These are phyloP conservation scores for Chelonoidis abingdonii DNA, from an alignment of 2,113 vertebrate species.

Conservation along the genomic window DNA sequence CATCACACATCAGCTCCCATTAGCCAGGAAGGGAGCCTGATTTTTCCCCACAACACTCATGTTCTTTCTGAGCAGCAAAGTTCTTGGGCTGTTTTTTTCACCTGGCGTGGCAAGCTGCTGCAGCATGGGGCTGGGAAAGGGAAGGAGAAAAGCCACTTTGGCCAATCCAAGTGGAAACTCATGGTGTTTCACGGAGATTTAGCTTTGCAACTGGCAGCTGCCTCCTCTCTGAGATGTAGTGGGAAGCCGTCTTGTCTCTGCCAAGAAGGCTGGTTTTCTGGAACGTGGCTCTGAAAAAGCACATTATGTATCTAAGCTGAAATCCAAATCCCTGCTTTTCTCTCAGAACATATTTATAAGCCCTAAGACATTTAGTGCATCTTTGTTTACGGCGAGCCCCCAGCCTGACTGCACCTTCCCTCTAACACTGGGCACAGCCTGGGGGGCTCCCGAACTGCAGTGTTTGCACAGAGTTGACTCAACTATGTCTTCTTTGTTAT, in stretches of 20 bases:
- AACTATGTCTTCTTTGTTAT: background rate
- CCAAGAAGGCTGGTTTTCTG: slow-evolving; percentile 59
- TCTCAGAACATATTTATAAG: slow-evolving; percentile 21
- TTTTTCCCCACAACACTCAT: background rate
- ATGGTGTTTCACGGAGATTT: slow-evolving; percentile 68
- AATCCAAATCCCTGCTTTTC: slow-evolving; percentile 49
- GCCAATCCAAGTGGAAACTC: slow-evolving; percentile 37
- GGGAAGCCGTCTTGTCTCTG: slow-evolving; percentile 52
- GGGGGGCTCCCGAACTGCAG: background rate
- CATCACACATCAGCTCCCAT: slow-evolving; percentile 11
- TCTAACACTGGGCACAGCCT: accelerated
- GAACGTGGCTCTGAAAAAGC: slow-evolving; percentile 22
- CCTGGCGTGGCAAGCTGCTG: too few species aligned
- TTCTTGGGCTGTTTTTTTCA: too few species aligned
- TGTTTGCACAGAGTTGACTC: accelerated
- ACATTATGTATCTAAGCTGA: slow-evolving; percentile 62
- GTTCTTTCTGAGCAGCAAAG: background rate
- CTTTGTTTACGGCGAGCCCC: background rate
- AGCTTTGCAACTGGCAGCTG: slow-evolving; percentile 44
- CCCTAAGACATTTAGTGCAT: background rate
- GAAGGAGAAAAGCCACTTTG: background rate
- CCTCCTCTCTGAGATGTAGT: slow-evolving; percentile 63
- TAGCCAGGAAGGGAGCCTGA: background rate
- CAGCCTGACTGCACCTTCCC: background rate
- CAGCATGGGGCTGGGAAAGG: background rate